Evolutionary conservation across 2,797 vertebrate species (phyloP), one percentile per base, ranked within the genome.

Genomic region (Champsocephalus esox): DNA sequence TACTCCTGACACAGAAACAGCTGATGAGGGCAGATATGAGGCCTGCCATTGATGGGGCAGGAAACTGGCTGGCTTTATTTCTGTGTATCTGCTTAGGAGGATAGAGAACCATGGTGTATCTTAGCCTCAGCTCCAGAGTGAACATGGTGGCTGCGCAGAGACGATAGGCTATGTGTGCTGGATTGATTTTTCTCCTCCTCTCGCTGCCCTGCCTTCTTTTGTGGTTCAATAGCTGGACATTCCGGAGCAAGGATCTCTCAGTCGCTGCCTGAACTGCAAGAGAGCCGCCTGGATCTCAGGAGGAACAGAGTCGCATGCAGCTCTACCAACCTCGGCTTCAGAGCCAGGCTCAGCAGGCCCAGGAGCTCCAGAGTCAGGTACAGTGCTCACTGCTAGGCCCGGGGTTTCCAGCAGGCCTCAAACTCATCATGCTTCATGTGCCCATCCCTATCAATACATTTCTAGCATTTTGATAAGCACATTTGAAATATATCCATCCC

Each of bases 151-250:
- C 88, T 89, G 80, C 50, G 34, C 78, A 87, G 92, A 95, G 91
- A 94, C 83, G 86, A 96, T 93, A 94, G 85, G 88, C 96, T 94
- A 89, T 90, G 92, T 92, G 87, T 95, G 94, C 91, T 94, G 83
- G 92, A 97, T 97, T 97, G 97, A 97, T 98, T 98, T 96, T 95
- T 91, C 87, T 86, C 90, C 93, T 96, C 93, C 92, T 91, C 92
- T 89, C 80, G 64, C 92, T 51, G 94, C 96, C 94, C 95, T 96
- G 92, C 95, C 95, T 96, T 93, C 94, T 96, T 87, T 96, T 96
- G 95, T 95, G 95, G 95, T 96, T 97, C 94, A 94, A 95, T 96
- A 97, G 95, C 95, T 97, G 94, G 96, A 96, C 94, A 93, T 96
- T 95, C 95, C 95, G 94, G 94, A 96, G 92, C 95, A 94, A 96